Percentiles rank a stretch among this genome's conserved stretches.
Evolutionary conservation across 2,888 invertebrate genomes (phyloP).

Genomic region (Autographa pulchrina): DNA sequence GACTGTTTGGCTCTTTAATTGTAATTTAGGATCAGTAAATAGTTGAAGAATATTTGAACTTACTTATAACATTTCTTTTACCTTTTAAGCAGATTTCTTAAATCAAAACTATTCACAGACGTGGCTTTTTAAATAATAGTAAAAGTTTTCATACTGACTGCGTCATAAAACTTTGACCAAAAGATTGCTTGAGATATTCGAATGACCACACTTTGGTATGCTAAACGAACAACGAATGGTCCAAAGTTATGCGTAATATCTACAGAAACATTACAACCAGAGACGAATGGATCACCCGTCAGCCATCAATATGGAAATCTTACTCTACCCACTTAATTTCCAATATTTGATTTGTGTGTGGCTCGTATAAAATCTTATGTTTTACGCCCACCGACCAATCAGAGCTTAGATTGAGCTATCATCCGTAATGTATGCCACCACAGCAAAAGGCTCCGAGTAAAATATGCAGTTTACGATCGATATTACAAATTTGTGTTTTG

Average conservation of each 20-base stretch:
- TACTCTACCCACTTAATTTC: constrained; percentile 33
- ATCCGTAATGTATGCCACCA: constrained; percentile 45
- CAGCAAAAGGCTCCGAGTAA: constrained; percentile 38
- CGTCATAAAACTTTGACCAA: not conserved
- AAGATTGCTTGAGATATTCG: not conserved
- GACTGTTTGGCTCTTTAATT: too few relatives aligned
- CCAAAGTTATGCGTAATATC: not conserved
- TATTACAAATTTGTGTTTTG: constrained; percentile 55
- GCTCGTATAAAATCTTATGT: constrained; percentile 47
- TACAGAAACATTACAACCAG: constrained; percentile 1
- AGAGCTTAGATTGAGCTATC: constrained; percentile 56
- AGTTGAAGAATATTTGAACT: too few relatives aligned
- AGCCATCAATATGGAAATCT: constrained; percentile 45
- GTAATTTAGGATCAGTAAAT: too few relatives aligned
- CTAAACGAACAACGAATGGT: not conserved
- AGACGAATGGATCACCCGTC: constrained; percentile 10
- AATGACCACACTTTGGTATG: not conserved
- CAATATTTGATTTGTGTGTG: constrained; percentile 58
- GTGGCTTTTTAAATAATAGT: not conserved
- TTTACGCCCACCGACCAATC: constrained; percentile 59
- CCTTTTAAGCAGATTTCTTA: too few relatives aligned
- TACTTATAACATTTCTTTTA: too few relatives aligned
- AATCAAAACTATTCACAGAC: too few relatives aligned
- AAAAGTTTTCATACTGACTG: not conserved
- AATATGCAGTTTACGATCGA: constrained; percentile 45